Evolutionary conservation across 1,140 invertebrate species (phyloP), one percentile per base, ranked within the genome.

Genomic region (Tyrophagus putrescentiae): DNA sequence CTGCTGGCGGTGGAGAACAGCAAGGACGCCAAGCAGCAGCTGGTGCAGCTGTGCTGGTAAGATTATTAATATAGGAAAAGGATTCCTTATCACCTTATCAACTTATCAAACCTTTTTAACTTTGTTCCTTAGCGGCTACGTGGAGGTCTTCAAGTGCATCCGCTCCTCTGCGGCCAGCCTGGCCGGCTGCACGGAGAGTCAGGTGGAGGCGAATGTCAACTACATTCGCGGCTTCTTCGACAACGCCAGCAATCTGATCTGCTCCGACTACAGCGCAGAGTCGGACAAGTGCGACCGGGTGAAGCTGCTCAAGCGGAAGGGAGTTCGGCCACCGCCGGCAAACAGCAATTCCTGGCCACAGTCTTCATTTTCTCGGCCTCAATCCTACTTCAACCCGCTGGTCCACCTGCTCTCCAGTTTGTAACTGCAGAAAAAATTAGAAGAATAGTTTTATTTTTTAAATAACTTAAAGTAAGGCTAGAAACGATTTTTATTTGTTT

Each of bases 221-320:
- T 54, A 21, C 28, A 27, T 27, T 27, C n/a, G 28, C 29, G 21
- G 18, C 9, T n/a, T 54, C 7, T 41, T 5, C 21, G 52, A 27
- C 7, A 42, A 41, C 6, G 7, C 29, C 7, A n/a, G 21, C 7
- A 54, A 54, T 54, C 21, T 54, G 21, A 27, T 54, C 36, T 54
- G 52, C 36, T 28, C 6, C 9, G 21, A 54, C 21, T 54, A 54
- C 27, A 54, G 6, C 27, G 52, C 29, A 41, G 28, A 11, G 18
- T 27, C 52, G 9, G 52, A 54, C 6, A 54, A 54, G 28, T 54
- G 52, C 52, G 52, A 54, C 36, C 13, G 21, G 21, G 13, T 39
- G 36, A n/a, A n/a, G n/a, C n/a, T n/a, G n/a, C n/a, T n/a, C n/a
- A n/a, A n/a, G n/a, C n/a, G n/a, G n/a, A n/a, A n/a, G n/a, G n/a